Evolutionary conservation across 2,113 vertebrate genomes (phyloP).

Genomic region (Labeo rohita): DNA sequence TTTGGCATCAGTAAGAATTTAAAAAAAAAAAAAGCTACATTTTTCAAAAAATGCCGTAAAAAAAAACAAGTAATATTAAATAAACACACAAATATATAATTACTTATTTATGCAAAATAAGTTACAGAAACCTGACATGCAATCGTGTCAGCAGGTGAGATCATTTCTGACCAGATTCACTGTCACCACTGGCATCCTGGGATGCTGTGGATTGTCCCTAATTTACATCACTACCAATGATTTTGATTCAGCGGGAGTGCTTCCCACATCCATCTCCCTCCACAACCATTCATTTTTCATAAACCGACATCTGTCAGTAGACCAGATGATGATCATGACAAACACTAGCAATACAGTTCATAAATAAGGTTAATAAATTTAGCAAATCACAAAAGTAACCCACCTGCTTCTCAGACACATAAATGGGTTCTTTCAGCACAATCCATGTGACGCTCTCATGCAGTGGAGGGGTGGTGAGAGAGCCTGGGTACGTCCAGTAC

Average conservation of each 20-base stretch:
- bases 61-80: too few relatives aligned
- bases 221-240: slow-evolving; percentile 28
- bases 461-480: slow-evolving; percentile 92
- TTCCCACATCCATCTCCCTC: slow-evolving; percentile 32
- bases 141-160: neutral
- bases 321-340: slow-evolving; percentile 19
- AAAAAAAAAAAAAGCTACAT: neutral
- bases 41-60: too few relatives aligned
- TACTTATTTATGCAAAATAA: neutral
- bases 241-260: neutral
- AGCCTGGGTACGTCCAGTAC: slow-evolving; percentile 95
- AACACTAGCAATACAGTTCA: neutral
- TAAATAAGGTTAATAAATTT: neutral
- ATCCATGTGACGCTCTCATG: slow-evolving; percentile 94
- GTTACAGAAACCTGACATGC: neutral
- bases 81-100: neutral
- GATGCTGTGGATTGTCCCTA: slow-evolving; percentile 10
- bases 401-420: slow-evolving; percentile 92
- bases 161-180: slow-evolving; percentile 2
- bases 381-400: slow-evolving; percentile 23
- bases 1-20: neutral
- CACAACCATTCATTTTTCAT: slow-evolving; percentile 36
- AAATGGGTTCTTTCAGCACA: slow-evolving; percentile 87
- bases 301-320: neutral
- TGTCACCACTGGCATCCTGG: neutral